Evolutionary conservation across 1,140 invertebrate species (phyloP).

Genomic region (Tetranychus cinnabarinus): DNA sequence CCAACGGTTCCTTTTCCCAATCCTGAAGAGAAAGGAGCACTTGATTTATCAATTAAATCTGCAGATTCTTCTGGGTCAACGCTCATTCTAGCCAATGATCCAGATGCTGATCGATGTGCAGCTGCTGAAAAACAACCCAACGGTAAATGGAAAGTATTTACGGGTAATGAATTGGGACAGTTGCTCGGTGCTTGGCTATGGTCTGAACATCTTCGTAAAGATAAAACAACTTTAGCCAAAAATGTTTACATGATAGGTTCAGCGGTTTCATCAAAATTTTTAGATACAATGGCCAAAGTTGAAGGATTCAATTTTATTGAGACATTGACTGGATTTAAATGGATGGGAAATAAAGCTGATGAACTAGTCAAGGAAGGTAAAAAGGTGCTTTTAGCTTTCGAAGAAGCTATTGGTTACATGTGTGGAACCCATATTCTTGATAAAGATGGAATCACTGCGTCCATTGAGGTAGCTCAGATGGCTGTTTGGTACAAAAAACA

Average conservation of each 20-base stretch:
- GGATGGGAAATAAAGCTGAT: constrained; percentile 80
- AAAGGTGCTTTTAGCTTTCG: constrained; percentile 70
- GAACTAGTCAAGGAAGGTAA: constrained; percentile 41
- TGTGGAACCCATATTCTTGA: constrained; percentile 60
- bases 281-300: constrained; percentile 49
- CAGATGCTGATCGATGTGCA: constrained; percentile 88
- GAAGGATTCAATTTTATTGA: constrained; percentile 72
- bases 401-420: constrained; percentile 76
- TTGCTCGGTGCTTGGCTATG: constrained; percentile 37
- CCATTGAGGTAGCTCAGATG: constrained; percentile 49
- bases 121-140: constrained; percentile 39
- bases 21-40: constrained; percentile 80
- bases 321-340: constrained; percentile 96
- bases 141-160: constrained; percentile 72
- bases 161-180: constrained; percentile 83
- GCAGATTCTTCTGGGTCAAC: constrained; percentile 42
- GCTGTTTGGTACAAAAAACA: constrained; percentile 33
- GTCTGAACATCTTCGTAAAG: background rate
- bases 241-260: constrained; percentile 64
- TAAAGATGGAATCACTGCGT: constrained; percentile 84
- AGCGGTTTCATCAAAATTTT: constrained; percentile 89
- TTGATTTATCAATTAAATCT: constrained; percentile 58
- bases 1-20: constrained; percentile 91
- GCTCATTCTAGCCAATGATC: constrained; percentile 88
- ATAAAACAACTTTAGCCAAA: constrained; percentile 17